phyloP scores from a whole-genome alignment of 2,113 vertebrate genomes.

The Coregonus clupeaformis region DNA sequence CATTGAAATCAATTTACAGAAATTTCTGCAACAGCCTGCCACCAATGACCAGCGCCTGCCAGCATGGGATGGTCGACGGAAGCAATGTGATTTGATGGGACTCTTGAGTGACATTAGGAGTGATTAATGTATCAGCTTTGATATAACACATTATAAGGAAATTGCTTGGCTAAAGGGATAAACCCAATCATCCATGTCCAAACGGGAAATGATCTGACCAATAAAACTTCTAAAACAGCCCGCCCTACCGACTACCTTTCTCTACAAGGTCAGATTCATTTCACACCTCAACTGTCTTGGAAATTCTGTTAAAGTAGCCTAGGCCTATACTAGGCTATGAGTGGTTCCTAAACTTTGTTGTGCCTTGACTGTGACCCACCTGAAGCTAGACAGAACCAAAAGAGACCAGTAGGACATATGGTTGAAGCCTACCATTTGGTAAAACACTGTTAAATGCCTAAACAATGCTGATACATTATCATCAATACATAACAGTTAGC shows the following conservation, averaged over 20 bases:
- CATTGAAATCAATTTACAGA: not conserved
- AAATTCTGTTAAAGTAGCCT: not conserved
- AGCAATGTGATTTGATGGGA: not conserved
- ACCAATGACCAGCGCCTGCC: not conserved
- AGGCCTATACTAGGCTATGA: no score
- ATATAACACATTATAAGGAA: not conserved
- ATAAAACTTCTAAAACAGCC: not conserved
- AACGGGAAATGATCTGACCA: not conserved
- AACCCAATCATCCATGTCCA: not conserved
- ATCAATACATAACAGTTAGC: not conserved
- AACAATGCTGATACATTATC: not conserved
- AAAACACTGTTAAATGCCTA: not conserved
- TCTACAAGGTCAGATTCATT: not conserved
- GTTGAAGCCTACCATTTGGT: not conserved
- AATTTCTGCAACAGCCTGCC: not conserved
- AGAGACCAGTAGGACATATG: not conserved
- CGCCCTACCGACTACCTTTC: not conserved
- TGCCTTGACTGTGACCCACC: not conserved
- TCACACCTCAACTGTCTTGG: not conserved
- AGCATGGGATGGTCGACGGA: not conserved
- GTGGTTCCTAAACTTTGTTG: not conserved
- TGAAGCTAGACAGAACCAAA: not conserved
- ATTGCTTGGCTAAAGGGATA: not conserved
- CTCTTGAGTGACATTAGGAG: not conserved
- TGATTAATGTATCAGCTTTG: not conserved